phyloP scores from a whole-genome alignment of 2,797 vertebrate genomes.

The Sebastes trivittatus region DNA sequence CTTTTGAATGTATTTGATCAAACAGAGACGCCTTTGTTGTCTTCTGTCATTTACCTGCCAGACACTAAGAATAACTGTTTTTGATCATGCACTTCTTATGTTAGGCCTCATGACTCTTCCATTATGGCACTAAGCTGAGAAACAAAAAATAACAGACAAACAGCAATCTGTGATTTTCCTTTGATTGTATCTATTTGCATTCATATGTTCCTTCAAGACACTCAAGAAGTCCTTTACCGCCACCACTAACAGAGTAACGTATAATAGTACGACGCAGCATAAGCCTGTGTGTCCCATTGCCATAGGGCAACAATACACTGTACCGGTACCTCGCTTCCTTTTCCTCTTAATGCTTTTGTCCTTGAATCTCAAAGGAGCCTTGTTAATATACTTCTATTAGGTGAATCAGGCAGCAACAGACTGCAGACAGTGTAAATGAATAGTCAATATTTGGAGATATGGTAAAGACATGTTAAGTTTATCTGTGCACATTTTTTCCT shows the following conservation, averaged over 20 bases:
- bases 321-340: conserved; percentile 40
- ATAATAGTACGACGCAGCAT: conserved; percentile 45
- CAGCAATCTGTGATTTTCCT: conserved; percentile 64
- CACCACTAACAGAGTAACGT: conserved; percentile 46
- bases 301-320: conserved; percentile 27
- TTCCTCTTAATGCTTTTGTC: conserved; percentile 68
- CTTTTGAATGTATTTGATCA: conserved; percentile 55
- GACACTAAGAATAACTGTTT: conserved; percentile 54
- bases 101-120: conserved; percentile 37
- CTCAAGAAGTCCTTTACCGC: conserved; percentile 53
- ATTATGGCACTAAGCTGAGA: conserved; percentile 38
- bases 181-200: conserved; percentile 74
- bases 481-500: conserved; percentile 10
- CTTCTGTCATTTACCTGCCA: conserved; percentile 64
- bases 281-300: conserved; percentile 44
- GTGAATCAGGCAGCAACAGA: conserved; percentile 67
- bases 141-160: conserved; percentile 42
- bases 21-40: conserved; percentile 51
- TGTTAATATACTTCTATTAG: conserved; percentile 75
- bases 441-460: conserved; percentile 73
- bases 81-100: conserved; percentile 56
- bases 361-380: conserved; percentile 71
- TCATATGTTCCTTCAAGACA: conserved; percentile 51
- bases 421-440: conserved; percentile 71
- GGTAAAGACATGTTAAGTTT: conserved; percentile 43